A percentile compares a stretch with the other conserved stretches of the same genome.
phyloP scores from a whole-genome alignment of 2,113 vertebrate species.

The Scortum barcoo region DNA sequence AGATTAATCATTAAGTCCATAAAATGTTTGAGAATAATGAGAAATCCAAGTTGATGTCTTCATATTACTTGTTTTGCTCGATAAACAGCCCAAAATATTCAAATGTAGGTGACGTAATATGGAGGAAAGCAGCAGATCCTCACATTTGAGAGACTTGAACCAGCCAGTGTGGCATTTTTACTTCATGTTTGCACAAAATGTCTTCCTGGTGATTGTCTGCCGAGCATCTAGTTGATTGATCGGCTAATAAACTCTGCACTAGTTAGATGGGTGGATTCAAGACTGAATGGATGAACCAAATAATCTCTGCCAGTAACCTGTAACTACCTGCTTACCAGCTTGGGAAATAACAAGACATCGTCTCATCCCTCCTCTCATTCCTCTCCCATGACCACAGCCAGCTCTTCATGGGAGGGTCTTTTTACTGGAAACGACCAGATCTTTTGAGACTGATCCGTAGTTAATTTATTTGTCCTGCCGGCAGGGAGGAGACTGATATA shows the following conservation, averaged over 20 bases:
- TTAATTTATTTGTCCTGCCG: slow-evolving; percentile 74
- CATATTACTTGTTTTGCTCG: not conserved
- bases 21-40: not conserved
- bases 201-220: slow-evolving; percentile 4
- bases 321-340: slow-evolving; percentile 4
- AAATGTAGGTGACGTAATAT: not conserved
- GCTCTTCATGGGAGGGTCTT: slow-evolving; percentile 63
- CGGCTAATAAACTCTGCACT: not conserved
- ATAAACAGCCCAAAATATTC: not conserved
- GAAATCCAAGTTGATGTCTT: not conserved
- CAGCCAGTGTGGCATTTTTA: not conserved
- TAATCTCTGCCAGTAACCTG: not conserved
- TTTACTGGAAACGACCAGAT: slow-evolving; percentile 63
- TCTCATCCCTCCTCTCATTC: slow-evolving; percentile 55
- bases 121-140: not conserved
- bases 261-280: not conserved
- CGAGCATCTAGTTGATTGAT: slow-evolving; percentile 1
- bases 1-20: not conserved
- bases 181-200: not conserved
- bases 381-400: slow-evolving; percentile 57
- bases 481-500: slow-evolving; percentile 73
- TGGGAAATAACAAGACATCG: slow-evolving; percentile 3
- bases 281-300: not conserved
- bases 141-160: not conserved
- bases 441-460: slow-evolving; percentile 61